phyloP scores from a whole-genome alignment of 1,140 invertebrate genomes.

The Calosoma granatense region DNA sequence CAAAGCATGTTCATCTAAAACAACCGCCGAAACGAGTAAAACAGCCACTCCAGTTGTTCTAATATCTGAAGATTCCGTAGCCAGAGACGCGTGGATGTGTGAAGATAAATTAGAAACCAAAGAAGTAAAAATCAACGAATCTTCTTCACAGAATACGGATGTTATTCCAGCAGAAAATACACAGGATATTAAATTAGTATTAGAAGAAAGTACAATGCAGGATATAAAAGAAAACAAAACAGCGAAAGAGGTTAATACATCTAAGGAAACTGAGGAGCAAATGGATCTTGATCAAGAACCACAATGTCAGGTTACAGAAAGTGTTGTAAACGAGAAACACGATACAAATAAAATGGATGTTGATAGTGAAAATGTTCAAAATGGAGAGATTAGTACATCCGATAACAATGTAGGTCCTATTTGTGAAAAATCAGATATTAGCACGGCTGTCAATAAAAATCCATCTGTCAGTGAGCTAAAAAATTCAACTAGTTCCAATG shows the following conservation, averaged over 20 bases:
- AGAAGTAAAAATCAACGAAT: slow-evolving; percentile 23
- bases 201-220: slow-evolving; percentile 40
- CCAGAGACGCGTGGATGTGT: slow-evolving; percentile 26
- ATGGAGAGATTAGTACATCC: slow-evolving; percentile 11
- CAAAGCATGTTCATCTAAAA: slow-evolving; percentile 11
- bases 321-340: too few relatives aligned
- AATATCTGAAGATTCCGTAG: slow-evolving; percentile 24
- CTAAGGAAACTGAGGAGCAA: slow-evolving; percentile 13
- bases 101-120: slow-evolving; percentile 4
- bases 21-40: slow-evolving; percentile 25
- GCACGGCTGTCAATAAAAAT: too few relatives aligned
- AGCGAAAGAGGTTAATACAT: slow-evolving; percentile 4
- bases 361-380: slow-evolving; percentile 2
- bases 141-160: slow-evolving; percentile 20
- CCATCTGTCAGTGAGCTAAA: too few relatives aligned
- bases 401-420: too few relatives aligned
- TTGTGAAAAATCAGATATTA: slow-evolving; percentile 1
- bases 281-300: slow-evolving; percentile 15
- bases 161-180: slow-evolving; percentile 38
- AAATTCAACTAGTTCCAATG: too few relatives aligned
- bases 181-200: slow-evolving; percentile 57
- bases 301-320: too few relatives aligned
- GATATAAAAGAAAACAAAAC: slow-evolving; percentile 20
- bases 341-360: slow-evolving; percentile 28
- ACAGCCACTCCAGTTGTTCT: slow-evolving; percentile 15